These are phyloP conservation scores for Glyptemys insculpta DNA, from an alignment of 2,797 vertebrate genomes.

Conservation along the genomic window DNA sequence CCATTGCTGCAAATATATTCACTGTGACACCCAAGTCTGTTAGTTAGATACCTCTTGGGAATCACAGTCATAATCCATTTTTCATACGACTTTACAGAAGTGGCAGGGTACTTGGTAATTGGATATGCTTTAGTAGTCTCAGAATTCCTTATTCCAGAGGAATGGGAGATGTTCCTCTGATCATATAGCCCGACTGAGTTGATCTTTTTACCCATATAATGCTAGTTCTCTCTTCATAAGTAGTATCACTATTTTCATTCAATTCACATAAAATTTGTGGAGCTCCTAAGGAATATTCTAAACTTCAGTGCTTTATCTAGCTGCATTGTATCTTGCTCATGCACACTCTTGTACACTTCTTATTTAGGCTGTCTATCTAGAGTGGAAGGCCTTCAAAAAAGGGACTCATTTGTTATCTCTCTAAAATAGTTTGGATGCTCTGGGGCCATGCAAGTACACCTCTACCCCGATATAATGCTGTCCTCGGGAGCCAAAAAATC, in stretches of 20 bases:
- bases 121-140: fast-evolving
- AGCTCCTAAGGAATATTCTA: fast-evolving
- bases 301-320: neutral
- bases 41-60: fast-evolving
- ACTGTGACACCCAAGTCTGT: fast-evolving
- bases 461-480: too few relatives aligned
- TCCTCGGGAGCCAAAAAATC: too few relatives aligned
- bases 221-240: neutral
- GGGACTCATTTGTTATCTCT: neutral
- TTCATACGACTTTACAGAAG: fast-evolving
- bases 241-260: neutral
- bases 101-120: fast-evolving
- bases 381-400: neutral
- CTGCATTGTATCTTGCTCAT: neutral
- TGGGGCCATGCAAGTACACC: neutral
- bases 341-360: fast-evolving
- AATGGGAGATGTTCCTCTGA: neutral
- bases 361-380: neutral
- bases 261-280: neutral
- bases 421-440: neutral
- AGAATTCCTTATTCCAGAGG: neutral
- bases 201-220: neutral
- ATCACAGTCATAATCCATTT: neutral
- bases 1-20: fast-evolving
- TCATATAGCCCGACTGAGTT: neutral